These are phyloP conservation scores for Bacillus rossius DNA, from an alignment of 1,140 invertebrate species.

Conservation along the genomic window DNA sequence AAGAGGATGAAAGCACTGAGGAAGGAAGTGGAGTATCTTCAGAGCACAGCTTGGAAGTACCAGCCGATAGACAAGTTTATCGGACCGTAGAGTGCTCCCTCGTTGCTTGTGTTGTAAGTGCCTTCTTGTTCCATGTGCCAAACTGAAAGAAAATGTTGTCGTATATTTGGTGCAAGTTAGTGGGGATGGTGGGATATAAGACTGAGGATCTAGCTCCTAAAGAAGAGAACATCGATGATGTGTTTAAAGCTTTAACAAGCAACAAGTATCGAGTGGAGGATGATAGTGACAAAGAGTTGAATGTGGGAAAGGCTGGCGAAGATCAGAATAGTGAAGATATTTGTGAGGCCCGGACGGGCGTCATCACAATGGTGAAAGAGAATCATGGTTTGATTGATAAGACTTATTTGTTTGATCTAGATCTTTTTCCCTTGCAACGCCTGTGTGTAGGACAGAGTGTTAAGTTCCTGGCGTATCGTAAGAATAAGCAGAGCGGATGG, in stretches of 20 bases:
- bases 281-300: background rate
- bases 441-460: slow-evolving; percentile 5
- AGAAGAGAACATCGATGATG: too few relatives aligned
- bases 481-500: slow-evolving; percentile 4
- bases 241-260: too few relatives aligned
- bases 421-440: background rate
- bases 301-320: background rate
- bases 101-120: too few relatives aligned
- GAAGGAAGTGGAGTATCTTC: slow-evolving; percentile 43
- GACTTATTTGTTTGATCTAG: slow-evolving; percentile 6
- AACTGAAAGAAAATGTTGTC: too few relatives aligned
- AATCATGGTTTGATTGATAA: slow-evolving; percentile 14
- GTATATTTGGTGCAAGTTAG: too few relatives aligned
- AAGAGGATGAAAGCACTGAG: slow-evolving; percentile 40
- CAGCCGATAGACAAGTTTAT: slow-evolving; percentile 44
- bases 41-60: slow-evolving; percentile 45
- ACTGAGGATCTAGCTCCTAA: too few relatives aligned
- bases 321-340: background rate
- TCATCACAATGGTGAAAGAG: slow-evolving; percentile 1
- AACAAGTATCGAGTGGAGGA: too few relatives aligned
- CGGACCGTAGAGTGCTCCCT: slow-evolving; percentile 39
- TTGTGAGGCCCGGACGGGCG: slow-evolving; percentile 3
- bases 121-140: too few relatives aligned
- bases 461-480: slow-evolving; percentile 1
- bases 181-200: too few relatives aligned